Evolutionary conservation across 2,113 vertebrate genomes (phyloP), one percentile per base, ranked within the genome.

Genomic region (Grammomys surdaster): DNA sequence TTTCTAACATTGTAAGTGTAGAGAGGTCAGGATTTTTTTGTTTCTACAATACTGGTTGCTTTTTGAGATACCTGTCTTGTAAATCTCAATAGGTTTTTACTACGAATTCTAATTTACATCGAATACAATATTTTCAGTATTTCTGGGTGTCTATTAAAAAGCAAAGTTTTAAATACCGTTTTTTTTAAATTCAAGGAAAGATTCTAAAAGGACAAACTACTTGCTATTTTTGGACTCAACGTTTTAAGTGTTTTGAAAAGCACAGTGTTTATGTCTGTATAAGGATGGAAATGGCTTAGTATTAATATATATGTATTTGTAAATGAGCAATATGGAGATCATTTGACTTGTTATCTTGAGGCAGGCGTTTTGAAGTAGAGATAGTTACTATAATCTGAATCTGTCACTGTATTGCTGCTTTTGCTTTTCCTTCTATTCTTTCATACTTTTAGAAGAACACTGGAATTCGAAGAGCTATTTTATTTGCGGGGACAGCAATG

Each of bases 401-500:
- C 86, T 95, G 73, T 77, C 94, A 28, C n/a, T 12, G 26, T 96
- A 43, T 89, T 97, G 69, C 92, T 97, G 96, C 95, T 89, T 96
- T 97, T 69, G 95, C 94, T 92, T 96, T 14, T 67, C 31, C 46
- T 19, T 95, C 65, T 96, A 46, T 97, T 95, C 94, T 95, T 89
- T 97, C 95, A 65, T 96, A 94, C 93, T 48, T 58, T 91, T 96
- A 96, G 96, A 95, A 86, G 96, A 95, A 91, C 94, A 84, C 95
- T 92, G 92, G 92, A 96, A 94, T 82, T 95, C 93, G 97, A 97
- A 95, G 93, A 96, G 95, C 91, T 97, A 1, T 98, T 92, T 97
- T 97, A 89, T 97, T 97, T 97, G 95, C 96, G 97, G 95, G 94
- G 96, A 90, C 96, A 97, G 96, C 93, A 96, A 97, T 97, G 96